Evolutionary conservation across 2,888 invertebrate genomes (phyloP), one percentile per base, ranked within the genome.

Genomic region (Metopia argyrocephala): DNA sequence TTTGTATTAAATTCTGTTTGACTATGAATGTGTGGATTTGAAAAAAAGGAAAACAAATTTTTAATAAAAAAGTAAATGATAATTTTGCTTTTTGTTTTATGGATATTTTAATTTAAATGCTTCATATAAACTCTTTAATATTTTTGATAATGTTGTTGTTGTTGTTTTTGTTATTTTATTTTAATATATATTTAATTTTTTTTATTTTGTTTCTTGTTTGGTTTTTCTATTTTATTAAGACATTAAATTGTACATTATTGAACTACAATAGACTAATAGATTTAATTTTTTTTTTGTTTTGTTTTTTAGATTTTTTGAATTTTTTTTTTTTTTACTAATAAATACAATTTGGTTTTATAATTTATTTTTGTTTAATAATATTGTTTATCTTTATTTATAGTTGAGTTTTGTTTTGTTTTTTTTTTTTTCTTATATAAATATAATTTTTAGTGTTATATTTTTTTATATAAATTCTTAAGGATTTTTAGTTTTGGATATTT

Each of bases 341-440:
- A 75, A 81, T 82, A 70, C 79, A 78, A 66, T 57, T 73, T 69
- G n/a, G 23, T 66, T 79, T 48, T 64, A 84, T 84, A 83, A 85
- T 86, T 86, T 85, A 45, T 23, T 79, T 86, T 85, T 85, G 85
- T 85, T 85, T n/a, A n/a, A n/a, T n/a, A n/a, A 85, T 71, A 75
- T 84, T 87, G 85, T 21, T 85, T 84, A 85, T 85, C 84, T 83
- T 83, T 84, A 84, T 27, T 54, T 83, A 81, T 86, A n/a, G n/a
- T n/a, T n/a, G n/a, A n/a, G n/a, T 48, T 28, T 69, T 80, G 54
- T 48, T 23, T 74, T 81, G 20, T 68, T 76, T 59, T 68, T 74
- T 84, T 57, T 20, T 45, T 25, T 62, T 56, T 25, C 20, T 46
- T 28, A 48, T 65, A 56, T 79, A 68, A 38, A n/a, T n/a, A n/a